Percentiles rank a stretch among this genome's conserved stretches.
Conservation (phyloP, 1,140 invertebrate species). For the Cepaea nemoralis region DNA sequence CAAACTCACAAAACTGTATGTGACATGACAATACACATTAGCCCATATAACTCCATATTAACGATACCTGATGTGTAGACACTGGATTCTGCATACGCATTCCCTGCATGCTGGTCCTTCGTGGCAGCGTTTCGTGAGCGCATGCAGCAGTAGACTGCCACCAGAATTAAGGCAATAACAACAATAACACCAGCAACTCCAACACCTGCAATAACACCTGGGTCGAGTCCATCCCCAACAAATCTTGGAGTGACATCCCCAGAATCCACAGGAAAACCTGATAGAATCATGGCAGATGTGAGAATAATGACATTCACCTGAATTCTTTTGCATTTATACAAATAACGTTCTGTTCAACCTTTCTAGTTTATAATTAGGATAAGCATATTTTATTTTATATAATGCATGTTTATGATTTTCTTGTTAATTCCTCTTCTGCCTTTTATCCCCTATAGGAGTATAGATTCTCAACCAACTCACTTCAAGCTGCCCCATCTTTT, state of each 20-base stretch:
- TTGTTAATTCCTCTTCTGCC: no score
- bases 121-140: slow-evolving; percentile 23
- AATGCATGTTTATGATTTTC: no score
- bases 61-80: slow-evolving; percentile 47
- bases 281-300: neutral
- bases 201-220: slow-evolving; percentile 47
- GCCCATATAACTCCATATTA: no score
- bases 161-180: slow-evolving; percentile 44
- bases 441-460: no score
- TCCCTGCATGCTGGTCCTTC: slow-evolving; percentile 39
- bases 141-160: slow-evolving; percentile 47
- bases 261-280: slow-evolving; percentile 37
- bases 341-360: no score
- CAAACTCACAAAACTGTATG: no score
- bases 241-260: neutral
- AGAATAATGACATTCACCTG: neutral
- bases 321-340: no score
- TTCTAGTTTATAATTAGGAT: no score
- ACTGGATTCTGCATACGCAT: slow-evolving; percentile 31
- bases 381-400: no score
- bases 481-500: no score
- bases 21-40: no score
- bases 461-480: no score
- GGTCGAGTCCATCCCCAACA: slow-evolving; percentile 25
- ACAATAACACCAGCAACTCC: slow-evolving; percentile 45